Percentiles rank a stretch among this genome's conserved stretches.
Evolutionary conservation across 2,888 invertebrate genomes (phyloP).

Genomic region (Bombylius discolor): DNA sequence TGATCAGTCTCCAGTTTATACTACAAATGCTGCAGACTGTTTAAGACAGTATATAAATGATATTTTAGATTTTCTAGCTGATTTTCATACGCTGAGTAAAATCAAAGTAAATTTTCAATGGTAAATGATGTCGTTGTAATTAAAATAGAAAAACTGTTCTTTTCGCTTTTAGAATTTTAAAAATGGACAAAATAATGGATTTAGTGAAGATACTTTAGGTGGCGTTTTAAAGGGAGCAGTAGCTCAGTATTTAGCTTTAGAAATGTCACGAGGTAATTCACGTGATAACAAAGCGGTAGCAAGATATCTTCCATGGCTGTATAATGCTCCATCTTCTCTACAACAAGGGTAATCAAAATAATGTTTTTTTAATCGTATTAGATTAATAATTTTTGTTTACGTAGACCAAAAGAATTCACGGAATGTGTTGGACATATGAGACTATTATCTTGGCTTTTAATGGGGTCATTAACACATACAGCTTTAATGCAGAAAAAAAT

Average conservation of each 20-base stretch:
- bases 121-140: neutral
- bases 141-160: neutral
- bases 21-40: conserved; percentile 86
- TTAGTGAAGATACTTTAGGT: conserved; percentile 92
- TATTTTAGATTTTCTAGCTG: conserved; percentile 86
- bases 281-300: conserved; percentile 70
- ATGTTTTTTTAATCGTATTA: neutral
- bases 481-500: conserved; percentile 40
- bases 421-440: conserved; percentile 93
- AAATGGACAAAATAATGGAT: conserved; percentile 52
- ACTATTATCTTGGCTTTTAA: conserved; percentile 85
- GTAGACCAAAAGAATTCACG: conserved; percentile 80
- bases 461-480: conserved; percentile 87
- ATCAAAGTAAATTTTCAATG: conserved; percentile 59
- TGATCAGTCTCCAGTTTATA: conserved; percentile 37
- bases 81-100: conserved; percentile 91
- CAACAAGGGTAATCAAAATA: conserved; percentile 57
- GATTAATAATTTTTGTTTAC: neutral
- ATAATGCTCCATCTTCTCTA: conserved; percentile 61
- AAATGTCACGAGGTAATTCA: conserved; percentile 78
- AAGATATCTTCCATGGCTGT: conserved; percentile 82
- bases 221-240: conserved; percentile 93
- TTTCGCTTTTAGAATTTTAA: conserved; percentile 25
- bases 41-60: conserved; percentile 85
- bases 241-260: conserved; percentile 84